Base-by-base conservation (phyloP, 2,888 invertebrate genomes). In the Trichopria drosophilae region DNA sequence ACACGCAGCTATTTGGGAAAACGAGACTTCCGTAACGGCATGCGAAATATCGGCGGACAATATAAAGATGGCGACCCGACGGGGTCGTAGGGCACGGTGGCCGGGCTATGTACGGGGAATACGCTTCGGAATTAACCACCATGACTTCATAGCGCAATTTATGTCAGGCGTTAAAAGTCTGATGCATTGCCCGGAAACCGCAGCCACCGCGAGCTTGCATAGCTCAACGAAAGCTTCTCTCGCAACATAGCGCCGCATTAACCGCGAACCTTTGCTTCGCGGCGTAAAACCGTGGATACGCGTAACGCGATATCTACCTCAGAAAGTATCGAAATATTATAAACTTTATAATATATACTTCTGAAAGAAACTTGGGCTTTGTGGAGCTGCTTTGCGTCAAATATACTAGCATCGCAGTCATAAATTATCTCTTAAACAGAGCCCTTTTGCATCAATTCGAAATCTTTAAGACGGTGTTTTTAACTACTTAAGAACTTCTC, bases 111-210 rank as follows among this genome's bases (percentile, higher is more conserved):
- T 32, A 9, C 4, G 42, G 32, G 44, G 53, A 51, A 56, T 58
- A 56, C 52, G 57, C 56, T 54, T 55, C 51, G 37, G 58, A 54
- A 60, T 60, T 60, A 56, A 60, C 58, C 50, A 51, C 48, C 53
- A 51, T 48, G 50, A 50, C 51, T 57, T 61, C 55, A 55, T 53
- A 54, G 45, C 49, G 53, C 50, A 60, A 64, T 64, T 61, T 60
- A 63, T 58, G 55, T 51, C 43, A 40, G 52, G 51, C 56, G 54
- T 60, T 58, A 59, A 62, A 62, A 62, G 59, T 64, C 58, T 59
- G 55, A 58, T 57, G 59, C 52, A 60, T 57, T 54, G 51, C 36
- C 32, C 45, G 43, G 43, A 42, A 40, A 50, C 53, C 45, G 56
- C 60, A 54, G 57, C 55, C 53, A 55, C 47, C 54, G 31, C 56